These are phyloP conservation scores for Oriolus oriolus DNA, from an alignment of 2,113 vertebrate species.

Conservation along the genomic window DNA sequence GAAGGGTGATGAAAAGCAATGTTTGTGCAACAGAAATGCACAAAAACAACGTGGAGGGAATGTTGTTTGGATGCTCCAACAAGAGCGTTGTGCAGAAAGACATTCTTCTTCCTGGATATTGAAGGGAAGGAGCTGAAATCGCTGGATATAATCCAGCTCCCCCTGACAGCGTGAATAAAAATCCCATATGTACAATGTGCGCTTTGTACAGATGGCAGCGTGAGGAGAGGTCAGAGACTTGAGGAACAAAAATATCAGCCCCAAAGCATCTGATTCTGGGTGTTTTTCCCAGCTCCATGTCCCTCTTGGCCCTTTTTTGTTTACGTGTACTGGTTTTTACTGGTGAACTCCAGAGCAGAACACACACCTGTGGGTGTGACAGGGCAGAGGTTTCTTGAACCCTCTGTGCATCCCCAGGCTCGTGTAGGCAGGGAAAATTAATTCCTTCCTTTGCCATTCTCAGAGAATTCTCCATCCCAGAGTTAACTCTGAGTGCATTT, in stretches of 20 bases:
- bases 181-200: background rate
- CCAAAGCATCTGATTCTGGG: background rate
- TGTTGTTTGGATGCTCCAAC: background rate
- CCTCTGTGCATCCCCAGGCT: background rate
- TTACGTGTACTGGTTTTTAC: background rate
- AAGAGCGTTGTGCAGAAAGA: background rate
- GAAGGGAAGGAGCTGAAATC: background rate
- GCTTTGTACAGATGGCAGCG: constrained; percentile 31
- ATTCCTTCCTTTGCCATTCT: background rate
- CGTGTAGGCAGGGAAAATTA: background rate
- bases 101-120: background rate
- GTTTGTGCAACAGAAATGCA: background rate
- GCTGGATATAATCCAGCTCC: background rate
- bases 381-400: background rate
- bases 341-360: background rate
- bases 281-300: background rate
- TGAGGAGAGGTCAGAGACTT: background rate
- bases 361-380: background rate
- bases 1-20: background rate
- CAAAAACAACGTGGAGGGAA: background rate
- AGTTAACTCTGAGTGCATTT: background rate
- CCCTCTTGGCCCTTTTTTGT: background rate
- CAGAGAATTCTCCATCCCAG: background rate
- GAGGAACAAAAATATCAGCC: background rate
- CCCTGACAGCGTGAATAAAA: background rate